Evolutionary conservation across 2,113 vertebrate species (phyloP).

Genomic region (Carassius carassius): DNA sequence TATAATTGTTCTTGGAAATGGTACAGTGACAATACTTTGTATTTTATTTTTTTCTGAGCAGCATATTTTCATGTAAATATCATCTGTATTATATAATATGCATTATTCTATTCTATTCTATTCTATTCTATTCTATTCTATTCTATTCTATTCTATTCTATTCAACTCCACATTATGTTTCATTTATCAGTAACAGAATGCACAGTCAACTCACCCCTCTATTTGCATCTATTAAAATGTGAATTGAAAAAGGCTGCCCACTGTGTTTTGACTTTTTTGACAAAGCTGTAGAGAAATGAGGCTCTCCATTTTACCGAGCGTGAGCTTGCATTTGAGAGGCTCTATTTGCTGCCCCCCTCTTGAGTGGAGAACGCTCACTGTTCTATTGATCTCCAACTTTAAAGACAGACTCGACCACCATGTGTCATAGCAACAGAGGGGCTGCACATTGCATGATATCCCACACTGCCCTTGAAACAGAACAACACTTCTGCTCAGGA

Average conservation of each 20-base stretch:
- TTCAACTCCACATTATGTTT: not conserved
- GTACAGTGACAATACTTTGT: not conserved
- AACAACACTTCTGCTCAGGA: not conserved
- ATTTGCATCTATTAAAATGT: conserved; percentile 3
- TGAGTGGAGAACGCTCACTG: conserved; percentile 28
- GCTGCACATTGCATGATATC: conserved; percentile 6
- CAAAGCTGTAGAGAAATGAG: conserved; percentile 17
- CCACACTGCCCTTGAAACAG: not conserved
- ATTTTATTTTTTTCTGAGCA: not conserved
- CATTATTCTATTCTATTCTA: not conserved
- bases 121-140: not conserved
- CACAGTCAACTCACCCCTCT: not conserved
- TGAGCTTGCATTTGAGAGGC: conserved; percentile 29
- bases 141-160: not conserved
- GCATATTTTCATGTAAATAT: not conserved
- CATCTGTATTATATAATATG: not conserved
- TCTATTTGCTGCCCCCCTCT: conserved; percentile 33
- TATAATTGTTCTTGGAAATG: not conserved
- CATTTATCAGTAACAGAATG: not conserved
- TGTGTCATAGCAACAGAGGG: conserved; percentile 46
- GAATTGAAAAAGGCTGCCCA: not conserved
- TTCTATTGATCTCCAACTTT: conserved; percentile 52
- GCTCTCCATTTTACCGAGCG: conserved; percentile 10
- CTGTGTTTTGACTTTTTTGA: not conserved
- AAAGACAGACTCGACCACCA: conserved; percentile 37